A percentile compares a stretch with the other conserved stretches of the same genome.
Evolutionary conservation across 2,113 vertebrate species (phyloP).

Genomic region (Synodontis membranacea): DNA sequence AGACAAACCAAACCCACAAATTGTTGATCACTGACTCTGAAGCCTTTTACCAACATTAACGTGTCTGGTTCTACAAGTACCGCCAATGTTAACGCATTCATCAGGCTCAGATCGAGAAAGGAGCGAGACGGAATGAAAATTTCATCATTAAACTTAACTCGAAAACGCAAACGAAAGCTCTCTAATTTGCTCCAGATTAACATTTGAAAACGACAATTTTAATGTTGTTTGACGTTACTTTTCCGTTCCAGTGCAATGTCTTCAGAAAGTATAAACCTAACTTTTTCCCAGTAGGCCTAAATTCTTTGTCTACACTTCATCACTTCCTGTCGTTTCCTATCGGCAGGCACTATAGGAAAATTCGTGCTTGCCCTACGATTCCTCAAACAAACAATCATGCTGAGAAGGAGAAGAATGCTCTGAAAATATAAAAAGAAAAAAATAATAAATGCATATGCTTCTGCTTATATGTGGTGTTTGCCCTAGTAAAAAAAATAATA

Average conservation of each 20-base stretch:
- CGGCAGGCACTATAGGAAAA: background rate
- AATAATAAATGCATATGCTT: background rate
- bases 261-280: background rate
- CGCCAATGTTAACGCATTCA: background rate
- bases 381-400: background rate
- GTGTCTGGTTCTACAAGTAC: background rate
- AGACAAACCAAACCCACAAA: slow-evolving; percentile 11
- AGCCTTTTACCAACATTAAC: background rate
- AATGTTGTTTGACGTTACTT: background rate
- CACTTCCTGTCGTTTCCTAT: background rate
- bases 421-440: background rate
- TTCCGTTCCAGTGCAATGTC: background rate
- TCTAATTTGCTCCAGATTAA: background rate
- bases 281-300: background rate
- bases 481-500: too few relatives aligned
- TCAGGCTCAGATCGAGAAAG: background rate
- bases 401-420: background rate
- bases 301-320: too few relatives aligned
- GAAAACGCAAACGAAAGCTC: background rate
- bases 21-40: background rate
- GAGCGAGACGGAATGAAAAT: background rate
- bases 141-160: background rate
- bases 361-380: background rate
- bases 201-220: background rate
- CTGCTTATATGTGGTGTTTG: background rate